A percentile compares a stretch with the other conserved stretches of the same genome.
Conservation (phyloP, 2,888 invertebrate genomes). For the Dryobota labecula region DNA sequence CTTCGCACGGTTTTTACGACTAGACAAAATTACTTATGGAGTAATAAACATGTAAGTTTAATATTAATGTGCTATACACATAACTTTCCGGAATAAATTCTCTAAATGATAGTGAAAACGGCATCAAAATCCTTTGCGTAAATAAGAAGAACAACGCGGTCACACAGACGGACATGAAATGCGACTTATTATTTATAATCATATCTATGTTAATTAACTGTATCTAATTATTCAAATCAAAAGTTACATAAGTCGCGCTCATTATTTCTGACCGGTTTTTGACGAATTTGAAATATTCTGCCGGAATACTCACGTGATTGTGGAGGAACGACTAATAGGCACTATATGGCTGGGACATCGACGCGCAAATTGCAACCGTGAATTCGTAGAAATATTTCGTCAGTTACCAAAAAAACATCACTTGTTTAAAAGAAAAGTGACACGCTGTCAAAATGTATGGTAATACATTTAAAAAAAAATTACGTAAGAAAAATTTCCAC, state of each 20-base stretch:
- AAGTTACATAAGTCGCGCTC: conserved; percentile 6
- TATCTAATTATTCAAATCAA: conserved; percentile 30
- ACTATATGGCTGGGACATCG: no score
- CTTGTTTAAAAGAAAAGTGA: no score
- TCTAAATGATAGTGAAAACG: not conserved
- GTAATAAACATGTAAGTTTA: no score
- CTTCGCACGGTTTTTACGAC: not conserved
- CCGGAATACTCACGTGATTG: not conserved
- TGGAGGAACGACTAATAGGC: not conserved
- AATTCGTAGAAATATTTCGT: no score
- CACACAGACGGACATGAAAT: not conserved
- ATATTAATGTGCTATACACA: not conserved
- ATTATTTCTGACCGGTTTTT: conserved; percentile 32
- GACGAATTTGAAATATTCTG: not conserved
- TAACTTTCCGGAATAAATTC: not conserved
- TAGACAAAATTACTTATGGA: no score
- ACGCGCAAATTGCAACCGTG: no score
- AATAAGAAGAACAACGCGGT: not conserved
- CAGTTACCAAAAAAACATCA: no score
- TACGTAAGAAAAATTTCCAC: no score
- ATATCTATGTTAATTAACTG: not conserved
- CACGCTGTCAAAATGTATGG: no score
- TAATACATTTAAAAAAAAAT: no score
- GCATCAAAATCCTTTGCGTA: not conserved
- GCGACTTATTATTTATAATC: not conserved